Percentiles rank a stretch among this genome's conserved stretches.
Evolutionary conservation across 2,888 invertebrate species (phyloP).

Genomic region (Ariolimax columbianus): DNA sequence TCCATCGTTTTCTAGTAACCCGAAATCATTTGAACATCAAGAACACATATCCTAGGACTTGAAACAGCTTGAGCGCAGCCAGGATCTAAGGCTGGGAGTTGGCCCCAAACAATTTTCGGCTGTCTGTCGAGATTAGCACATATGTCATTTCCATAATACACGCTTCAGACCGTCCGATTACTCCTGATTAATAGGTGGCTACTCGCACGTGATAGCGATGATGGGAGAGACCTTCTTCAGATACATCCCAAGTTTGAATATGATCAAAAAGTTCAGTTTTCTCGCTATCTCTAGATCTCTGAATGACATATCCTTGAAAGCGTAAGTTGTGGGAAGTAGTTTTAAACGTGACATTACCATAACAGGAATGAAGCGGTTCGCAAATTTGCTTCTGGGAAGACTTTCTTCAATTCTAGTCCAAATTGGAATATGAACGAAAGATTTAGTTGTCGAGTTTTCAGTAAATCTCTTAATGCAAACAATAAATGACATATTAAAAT

Average conservation of each 20-base stretch:
- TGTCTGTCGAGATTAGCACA: constrained; percentile 22
- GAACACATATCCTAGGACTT: background rate
- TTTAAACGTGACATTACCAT: background rate
- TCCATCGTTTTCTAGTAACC: background rate
- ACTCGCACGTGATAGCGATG: background rate
- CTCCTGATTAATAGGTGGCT: constrained; percentile 31
- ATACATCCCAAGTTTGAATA: background rate
- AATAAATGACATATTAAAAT: too few species aligned
- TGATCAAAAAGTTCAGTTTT: background rate
- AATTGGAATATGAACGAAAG: too few species aligned
- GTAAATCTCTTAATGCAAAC: too few species aligned
- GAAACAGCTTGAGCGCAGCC: background rate
- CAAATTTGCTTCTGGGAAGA: too few species aligned
- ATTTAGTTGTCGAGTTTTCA: too few species aligned
- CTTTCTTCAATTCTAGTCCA: too few species aligned
- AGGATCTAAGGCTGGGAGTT: background rate
- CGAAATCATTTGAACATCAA: background rate
- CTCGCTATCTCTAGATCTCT: background rate
- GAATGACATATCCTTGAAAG: background rate
- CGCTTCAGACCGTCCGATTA: constrained; percentile 26
- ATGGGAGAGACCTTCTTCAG: background rate
- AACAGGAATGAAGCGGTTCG: too few species aligned
- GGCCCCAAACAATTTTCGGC: constrained; percentile 31
- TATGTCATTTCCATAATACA: constrained; percentile 40
- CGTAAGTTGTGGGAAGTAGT: background rate